Evolutionary conservation across 2,797 vertebrate species (phyloP), one percentile per base, ranked within the genome.

Genomic region (Rhinogobio ventralis): DNA sequence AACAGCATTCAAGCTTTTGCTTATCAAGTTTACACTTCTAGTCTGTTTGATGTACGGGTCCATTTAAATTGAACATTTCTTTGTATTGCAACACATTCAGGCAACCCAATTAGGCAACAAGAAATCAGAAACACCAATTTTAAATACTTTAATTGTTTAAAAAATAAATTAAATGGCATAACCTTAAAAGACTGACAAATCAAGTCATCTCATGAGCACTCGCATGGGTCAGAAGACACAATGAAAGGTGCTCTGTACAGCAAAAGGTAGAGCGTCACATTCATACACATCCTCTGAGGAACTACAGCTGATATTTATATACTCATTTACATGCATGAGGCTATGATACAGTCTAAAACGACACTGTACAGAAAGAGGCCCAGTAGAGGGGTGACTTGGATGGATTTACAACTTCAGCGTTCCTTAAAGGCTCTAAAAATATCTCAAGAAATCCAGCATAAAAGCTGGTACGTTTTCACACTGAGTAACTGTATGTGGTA

Each of bases 141-240:
- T 84, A 86, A 82, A 87, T 86, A 86, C 60, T 85, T 90, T 90
- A 87, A 88, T 90, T 30, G 78, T 93, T 94, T 94, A 91, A 94
- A 95, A 95, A 95, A 95, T 95, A 95, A 95, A 94, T 95, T 95
- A 95, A 90, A 92, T 90, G 90, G 91, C 87, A 91, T 88, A 87
- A 92, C 89, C 92, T 94, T 92, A 93, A 93, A 93, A 95, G 90
- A 90, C 91, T 89, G 91, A 92, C 90, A 87, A 87, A 79, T 82
- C 72, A 91, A 88, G 2, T 60, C 89, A 88, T 88, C 85, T 84
- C 28, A 87, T 7, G 20, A 68, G 60, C 62, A 72, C 55, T 79
- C 80, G 86, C 84, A 77, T 87, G 85, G 79, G 30, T 88, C 88
- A 90, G 83, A 91, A 85, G 84, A 82, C 83, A 62, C 66, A 80